Evolutionary conservation across 2,888 invertebrate species (phyloP).

Genomic region (Venusia cambrica): DNA sequence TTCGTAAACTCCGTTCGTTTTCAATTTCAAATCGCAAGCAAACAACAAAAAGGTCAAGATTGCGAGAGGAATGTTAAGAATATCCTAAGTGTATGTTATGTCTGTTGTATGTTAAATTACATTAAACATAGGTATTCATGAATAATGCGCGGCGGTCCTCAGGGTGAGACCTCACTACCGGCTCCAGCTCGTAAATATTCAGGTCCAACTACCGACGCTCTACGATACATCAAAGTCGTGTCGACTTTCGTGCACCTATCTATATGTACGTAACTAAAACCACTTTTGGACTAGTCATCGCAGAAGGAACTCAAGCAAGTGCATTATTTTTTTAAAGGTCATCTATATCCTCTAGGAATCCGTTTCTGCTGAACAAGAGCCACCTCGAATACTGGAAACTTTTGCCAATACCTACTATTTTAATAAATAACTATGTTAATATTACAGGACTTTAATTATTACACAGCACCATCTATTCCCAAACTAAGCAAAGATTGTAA

Average conservation of each 20-base stretch:
- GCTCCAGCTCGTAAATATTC: slow-evolving; percentile 65
- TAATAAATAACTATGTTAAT: too few species aligned
- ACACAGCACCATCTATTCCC: too few species aligned
- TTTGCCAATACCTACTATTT: too few species aligned
- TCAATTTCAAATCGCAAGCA: slow-evolving; percentile 14
- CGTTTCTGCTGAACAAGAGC: too few species aligned
- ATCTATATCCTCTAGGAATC: too few species aligned
- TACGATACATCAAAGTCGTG: slow-evolving; percentile 66
- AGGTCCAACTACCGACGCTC: slow-evolving; percentile 55
- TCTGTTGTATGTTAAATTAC: slow-evolving; percentile 43
- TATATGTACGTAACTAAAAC: too few species aligned
- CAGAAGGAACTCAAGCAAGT: too few species aligned
- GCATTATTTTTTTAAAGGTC: too few species aligned
- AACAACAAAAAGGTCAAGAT: slow-evolving; percentile 18
- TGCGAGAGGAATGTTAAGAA: slow-evolving; percentile 13
- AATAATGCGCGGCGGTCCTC: slow-evolving; percentile 56
- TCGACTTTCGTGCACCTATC: slow-evolving; percentile 48
- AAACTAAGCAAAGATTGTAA: too few species aligned
- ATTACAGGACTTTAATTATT: too few species aligned
- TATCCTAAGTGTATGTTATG: slow-evolving; percentile 36
- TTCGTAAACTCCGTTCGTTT: slow-evolving; percentile 15
- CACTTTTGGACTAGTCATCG: too few species aligned
- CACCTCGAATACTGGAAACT: too few species aligned
- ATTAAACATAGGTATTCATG: slow-evolving; percentile 39
- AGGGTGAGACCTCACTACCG: slow-evolving; percentile 36